phyloP scores from a whole-genome alignment of 2,888 invertebrate species.

The Cistogaster globosa region DNA sequence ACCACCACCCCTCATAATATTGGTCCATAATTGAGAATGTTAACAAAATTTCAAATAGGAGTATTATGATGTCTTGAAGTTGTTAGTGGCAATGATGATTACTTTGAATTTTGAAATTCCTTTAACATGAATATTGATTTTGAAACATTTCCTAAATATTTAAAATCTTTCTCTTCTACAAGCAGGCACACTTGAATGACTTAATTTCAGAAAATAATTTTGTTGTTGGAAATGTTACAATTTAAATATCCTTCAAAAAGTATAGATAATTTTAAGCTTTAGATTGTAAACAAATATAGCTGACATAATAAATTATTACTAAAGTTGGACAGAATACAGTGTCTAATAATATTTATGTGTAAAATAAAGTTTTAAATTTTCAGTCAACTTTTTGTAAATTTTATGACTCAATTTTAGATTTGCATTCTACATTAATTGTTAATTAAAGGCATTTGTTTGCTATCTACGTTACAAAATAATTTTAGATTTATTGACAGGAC shows the following conservation, averaged over 20 bases:
- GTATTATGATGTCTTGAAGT: background rate
- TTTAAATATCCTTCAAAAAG: constrained; percentile 3
- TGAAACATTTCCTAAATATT: constrained; percentile 31
- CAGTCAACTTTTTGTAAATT: too few species aligned
- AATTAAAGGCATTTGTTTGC: too few species aligned
- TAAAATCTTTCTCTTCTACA: constrained; percentile 4
- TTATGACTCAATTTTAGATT: too few species aligned
- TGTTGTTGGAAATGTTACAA: constrained; percentile 35
- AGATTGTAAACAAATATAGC: constrained; percentile 16
- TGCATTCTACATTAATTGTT: too few species aligned
- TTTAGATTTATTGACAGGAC: too few species aligned
- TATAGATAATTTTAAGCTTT: constrained; percentile 4
- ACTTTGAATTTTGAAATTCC: background rate
- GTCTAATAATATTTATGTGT: too few species aligned
- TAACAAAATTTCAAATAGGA: background rate
- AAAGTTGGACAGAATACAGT: too few species aligned
- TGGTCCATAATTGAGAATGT: background rate
- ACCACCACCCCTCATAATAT: background rate
- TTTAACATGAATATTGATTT: background rate
- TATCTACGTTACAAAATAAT: too few species aligned
- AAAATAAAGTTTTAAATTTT: too few species aligned
- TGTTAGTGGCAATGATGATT: constrained; percentile 27
- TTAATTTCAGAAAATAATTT: constrained; percentile 29
- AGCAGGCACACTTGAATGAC: constrained; percentile 22
- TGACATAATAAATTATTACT: constrained; percentile 1